Evolutionary conservation across 2,888 invertebrate genomes (phyloP), one percentile per base, ranked within the genome.

Genomic region (Caradrina kadenii): DNA sequence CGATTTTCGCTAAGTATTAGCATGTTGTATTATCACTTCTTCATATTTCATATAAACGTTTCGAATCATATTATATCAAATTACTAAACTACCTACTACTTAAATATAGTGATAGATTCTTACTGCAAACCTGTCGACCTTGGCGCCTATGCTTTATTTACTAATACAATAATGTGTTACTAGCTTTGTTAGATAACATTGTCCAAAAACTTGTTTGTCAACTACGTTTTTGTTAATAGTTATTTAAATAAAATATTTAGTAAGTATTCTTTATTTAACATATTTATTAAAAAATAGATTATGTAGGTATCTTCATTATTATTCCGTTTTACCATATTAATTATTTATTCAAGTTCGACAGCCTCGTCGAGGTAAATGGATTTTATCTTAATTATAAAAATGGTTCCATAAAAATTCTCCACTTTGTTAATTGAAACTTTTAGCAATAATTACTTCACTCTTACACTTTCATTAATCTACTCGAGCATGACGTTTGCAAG

Each of bases 391-490:
- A 48, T 52, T 21, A 49, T 53, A 22, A 61, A 69, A 61, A 58
- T 35, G 21, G 56, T 11, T 10, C n/a, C 22, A 35, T 21, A 63
- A 52, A 58, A 50, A 63, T 69, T 52, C 22, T 45, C 62, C n/a
- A 55, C 54, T 59, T 22, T 42, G 35, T 63, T 77, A 61, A 66
- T 69, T 72, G 48, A 78, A 76, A 59, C 69, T 76, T 66, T 73
- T 71, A 65, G 73, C 58, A 73, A 77, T 62, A 65, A 80, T 76
- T 63, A 70, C 67, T 76, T 66, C 50, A 77, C 65, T 69, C 26
- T 61, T 70, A 54, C 77, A 76, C 70, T 80, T 80, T 80, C 77
- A 80, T 77, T 80, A 77, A 73, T 80, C 77, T 53, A 56, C 69
- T 80, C 48, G 58, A 65, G 76, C 77, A 53, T 66, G 77, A 69